Evolutionary conservation across 2,113 vertebrate genomes (phyloP).

Genomic region (Archilochus colubris): DNA sequence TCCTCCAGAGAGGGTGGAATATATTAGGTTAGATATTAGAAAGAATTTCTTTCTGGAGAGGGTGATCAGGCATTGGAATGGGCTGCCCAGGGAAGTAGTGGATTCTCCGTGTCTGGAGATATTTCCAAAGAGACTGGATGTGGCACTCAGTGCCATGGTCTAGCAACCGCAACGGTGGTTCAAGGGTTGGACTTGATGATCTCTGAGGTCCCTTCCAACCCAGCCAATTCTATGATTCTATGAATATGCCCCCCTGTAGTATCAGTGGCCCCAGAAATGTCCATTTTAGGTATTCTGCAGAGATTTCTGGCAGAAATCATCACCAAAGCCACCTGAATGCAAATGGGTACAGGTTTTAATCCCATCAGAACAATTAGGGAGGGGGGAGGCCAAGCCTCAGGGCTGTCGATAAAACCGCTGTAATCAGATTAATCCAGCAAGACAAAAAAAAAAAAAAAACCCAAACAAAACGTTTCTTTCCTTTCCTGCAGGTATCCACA

Average conservation of each 20-base stretch:
- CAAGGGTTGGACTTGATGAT: too few relatives aligned
- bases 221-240: too few relatives aligned
- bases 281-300: neutral
- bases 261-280: neutral
- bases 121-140: too few relatives aligned
- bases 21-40: too few relatives aligned
- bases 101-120: too few relatives aligned
- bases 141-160: too few relatives aligned
- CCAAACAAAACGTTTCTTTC: neutral
- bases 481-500: neutral
- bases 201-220: too few relatives aligned
- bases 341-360: neutral
- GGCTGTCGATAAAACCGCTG: neutral
- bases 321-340: neutral
- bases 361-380: neutral
- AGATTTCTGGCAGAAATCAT: neutral
- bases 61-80: too few relatives aligned
- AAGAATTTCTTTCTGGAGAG: too few relatives aligned
- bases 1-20: neutral
- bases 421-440: neutral
- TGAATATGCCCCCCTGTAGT: neutral
- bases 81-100: too few relatives aligned
- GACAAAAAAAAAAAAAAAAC: neutral
- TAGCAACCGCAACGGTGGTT: too few relatives aligned
- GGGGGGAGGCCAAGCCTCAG: neutral